Base-by-base conservation (phyloP, 2,113 vertebrate species). In the Salvelinus fontinalis region DNA sequence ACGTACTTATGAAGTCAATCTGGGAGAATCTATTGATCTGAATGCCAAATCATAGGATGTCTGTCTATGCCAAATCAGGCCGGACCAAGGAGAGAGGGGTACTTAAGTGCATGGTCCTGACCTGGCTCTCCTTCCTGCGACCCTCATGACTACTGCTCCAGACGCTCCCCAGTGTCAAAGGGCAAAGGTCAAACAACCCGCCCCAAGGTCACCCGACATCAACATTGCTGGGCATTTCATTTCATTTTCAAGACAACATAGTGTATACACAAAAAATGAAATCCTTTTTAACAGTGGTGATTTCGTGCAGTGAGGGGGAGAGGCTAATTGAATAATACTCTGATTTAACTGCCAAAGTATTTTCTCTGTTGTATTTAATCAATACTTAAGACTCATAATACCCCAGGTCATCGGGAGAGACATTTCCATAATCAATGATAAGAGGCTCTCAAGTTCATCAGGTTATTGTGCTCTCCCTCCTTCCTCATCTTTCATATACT, bases 201-300 rank as follows among this genome's bases (percentile, higher is more conserved):
- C 89, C 51, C 93, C 90, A 93, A 95, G 95, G 95, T 95, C 92
- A 84, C 91, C 92, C 89, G 65, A 18, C 85, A 82, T 88, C 92
- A 93, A 93, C 94, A 90, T 90, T 86, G 86, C 70, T 76, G 64
- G 91, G 89, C 91, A 93, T 91, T 95, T 96, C 95, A 96, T 96
- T 95, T 91, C 92, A 95, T 96, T 91, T 94, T 84, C 14, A 27
- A 76, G 74, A 86, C 80, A 89, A 81, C 78, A 14, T 14, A 78
- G 79, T 62, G 76, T 78, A 75, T 77, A 79, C 75, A 83, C 73
- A 86, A 79, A 86, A 80, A 80, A 83, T 82, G 64, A 85, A 85
- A 90, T 75, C 62, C 80, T 85, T 85, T 88, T 82, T 81, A 90
- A 87, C 8, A 27, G 79, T 70, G 26, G 73, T 59, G 65, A 59